These are phyloP conservation scores for Scophthalmus maximus DNA, from an alignment of 2,113 vertebrate species.

Conservation along the genomic window DNA sequence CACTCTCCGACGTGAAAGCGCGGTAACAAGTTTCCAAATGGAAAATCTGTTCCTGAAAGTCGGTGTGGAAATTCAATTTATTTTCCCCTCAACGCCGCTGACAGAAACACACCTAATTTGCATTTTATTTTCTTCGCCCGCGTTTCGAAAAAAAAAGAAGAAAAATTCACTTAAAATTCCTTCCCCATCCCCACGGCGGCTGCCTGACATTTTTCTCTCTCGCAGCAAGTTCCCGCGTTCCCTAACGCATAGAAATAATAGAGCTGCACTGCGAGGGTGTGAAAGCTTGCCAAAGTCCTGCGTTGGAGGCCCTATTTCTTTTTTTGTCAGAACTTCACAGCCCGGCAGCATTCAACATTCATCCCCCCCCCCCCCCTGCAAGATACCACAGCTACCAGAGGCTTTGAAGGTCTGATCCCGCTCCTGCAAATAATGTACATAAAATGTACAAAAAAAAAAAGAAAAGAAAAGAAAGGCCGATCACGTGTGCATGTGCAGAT, in stretches of 20 bases:
- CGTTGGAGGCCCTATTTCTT: slow-evolving; percentile 31
- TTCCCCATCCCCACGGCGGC: slow-evolving; percentile 1
- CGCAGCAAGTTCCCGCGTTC: slow-evolving; percentile 13
- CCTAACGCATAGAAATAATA: slow-evolving; percentile 55
- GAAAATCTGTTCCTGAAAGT: slow-evolving; percentile 51
- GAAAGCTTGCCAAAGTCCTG: slow-evolving; percentile 50
- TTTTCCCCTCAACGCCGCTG: slow-evolving; percentile 20
- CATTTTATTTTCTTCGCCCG: slow-evolving; percentile 28
- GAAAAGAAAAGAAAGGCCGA: slow-evolving; percentile 24
- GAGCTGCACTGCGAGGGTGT: slow-evolving; percentile 37
- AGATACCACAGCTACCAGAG: slow-evolving; percentile 49
- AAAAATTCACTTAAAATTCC: slow-evolving; percentile 43
- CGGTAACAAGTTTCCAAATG: slow-evolving; percentile 32
- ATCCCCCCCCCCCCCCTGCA: slow-evolving; percentile 50
- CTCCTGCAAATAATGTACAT: slow-evolving; percentile 58
- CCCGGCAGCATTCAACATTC: slow-evolving; percentile 70
- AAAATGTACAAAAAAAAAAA: slow-evolving; percentile 25
- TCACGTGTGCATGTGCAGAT: slow-evolving; percentile 18
- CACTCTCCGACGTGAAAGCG: slow-evolving; percentile 15
- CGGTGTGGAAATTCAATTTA: slow-evolving; percentile 40
- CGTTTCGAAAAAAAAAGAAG: too few species aligned
- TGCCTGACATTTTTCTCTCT: slow-evolving; percentile 32
- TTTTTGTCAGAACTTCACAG: slow-evolving; percentile 70
- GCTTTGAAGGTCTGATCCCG: slow-evolving; percentile 68
- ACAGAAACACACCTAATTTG: slow-evolving; percentile 57